Percentiles rank a stretch among this genome's conserved stretches.
Conservation (phyloP, 2,888 invertebrate species). For the Sinohyriopsis cumingii region DNA sequence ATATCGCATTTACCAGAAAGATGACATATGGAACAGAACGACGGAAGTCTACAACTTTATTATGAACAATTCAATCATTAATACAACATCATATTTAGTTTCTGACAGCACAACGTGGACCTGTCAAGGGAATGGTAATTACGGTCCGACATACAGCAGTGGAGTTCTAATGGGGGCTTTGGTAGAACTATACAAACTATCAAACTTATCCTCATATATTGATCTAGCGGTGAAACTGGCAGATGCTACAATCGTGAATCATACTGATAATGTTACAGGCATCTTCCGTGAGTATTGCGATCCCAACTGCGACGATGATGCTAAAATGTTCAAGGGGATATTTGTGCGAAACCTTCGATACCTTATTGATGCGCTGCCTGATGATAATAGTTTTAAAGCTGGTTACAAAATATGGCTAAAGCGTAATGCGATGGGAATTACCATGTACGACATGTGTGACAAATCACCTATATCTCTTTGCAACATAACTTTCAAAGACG, state of each 20-base stretch:
- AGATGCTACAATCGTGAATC: conserved; percentile 30
- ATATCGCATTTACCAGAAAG: conserved; percentile 36
- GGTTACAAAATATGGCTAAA: conserved; percentile 42
- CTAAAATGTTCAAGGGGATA: conserved; percentile 49
- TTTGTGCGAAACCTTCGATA: conserved; percentile 45
- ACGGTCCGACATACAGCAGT: conserved; percentile 42
- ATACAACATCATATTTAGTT: conserved; percentile 38
- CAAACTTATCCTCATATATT: conserved; percentile 25
- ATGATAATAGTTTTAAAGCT: conserved; percentile 18
- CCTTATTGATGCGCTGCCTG: conserved; percentile 35
- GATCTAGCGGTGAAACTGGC: conserved; percentile 43
- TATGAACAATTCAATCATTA: conserved; percentile 37
- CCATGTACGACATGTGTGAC: conserved; percentile 41
- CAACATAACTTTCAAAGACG: conserved; percentile 48
- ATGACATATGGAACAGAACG: conserved; percentile 24
- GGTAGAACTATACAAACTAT: conserved; percentile 42
- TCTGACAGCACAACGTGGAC: conserved; percentile 30
- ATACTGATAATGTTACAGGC: conserved; percentile 31
- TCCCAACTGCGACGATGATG: conserved; percentile 43
- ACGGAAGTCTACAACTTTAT: conserved; percentile 37
- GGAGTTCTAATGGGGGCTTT: conserved; percentile 44
- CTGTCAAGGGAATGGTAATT: conserved; percentile 29
- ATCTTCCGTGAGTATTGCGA: conserved; percentile 47
- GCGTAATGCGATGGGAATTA: conserved; percentile 30
- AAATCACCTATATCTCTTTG: conserved; percentile 39